Evolutionary conservation across 2,797 vertebrate species (phyloP), one percentile per base, ranked within the genome.

Genomic region (Orientallactaga sibirica): DNA sequence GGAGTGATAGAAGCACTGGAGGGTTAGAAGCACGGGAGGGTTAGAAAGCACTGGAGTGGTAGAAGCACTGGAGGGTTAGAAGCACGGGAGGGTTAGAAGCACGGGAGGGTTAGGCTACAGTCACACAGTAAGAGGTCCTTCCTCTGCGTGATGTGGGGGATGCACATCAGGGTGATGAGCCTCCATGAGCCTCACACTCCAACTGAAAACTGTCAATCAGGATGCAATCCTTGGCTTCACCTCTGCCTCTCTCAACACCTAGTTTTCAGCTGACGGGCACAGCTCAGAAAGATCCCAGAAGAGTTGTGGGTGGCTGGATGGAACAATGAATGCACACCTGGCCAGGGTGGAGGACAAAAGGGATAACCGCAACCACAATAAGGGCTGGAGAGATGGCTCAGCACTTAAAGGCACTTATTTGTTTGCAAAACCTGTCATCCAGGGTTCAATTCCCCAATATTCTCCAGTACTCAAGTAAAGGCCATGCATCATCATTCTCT

Each of bases 171-270:
- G 16, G 27, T 5, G 74, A 14, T 25, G 8, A 22, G 19, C 43
- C 55, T 70, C 71, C 12, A 76, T 11, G 37, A 81, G 52, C 37
- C 18, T 24, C 62, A 52, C 15, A 15, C 25, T 67, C 61, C 62
- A 55, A 3, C 22, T 0, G 0, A 0, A 62, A 43, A 55, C 48
- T 0, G 0, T 1, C 64, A 48, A 16, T 61, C 41, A 9, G 20
- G 29, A 61, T 58, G 18, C 27, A 14, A 14, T 33, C 20, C 2
- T 1, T 12, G 1, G 2, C 66, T 52, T 88, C 71, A 2, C 6
- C n/a, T 55, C 37, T 5, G 8, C 29, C 20, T 27, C 66, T 41
- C 2, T 3, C 18, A 16, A 14, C 0, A 37, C 61, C 58, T 24
- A 29, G 4, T 6, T 20, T 73, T 27, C 82, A 29, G 82, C 25